A percentile compares a stretch with the other conserved stretches of the same genome.
Evolutionary conservation across 1,140 invertebrate species (phyloP).

Genomic region (Papilio machaon): DNA sequence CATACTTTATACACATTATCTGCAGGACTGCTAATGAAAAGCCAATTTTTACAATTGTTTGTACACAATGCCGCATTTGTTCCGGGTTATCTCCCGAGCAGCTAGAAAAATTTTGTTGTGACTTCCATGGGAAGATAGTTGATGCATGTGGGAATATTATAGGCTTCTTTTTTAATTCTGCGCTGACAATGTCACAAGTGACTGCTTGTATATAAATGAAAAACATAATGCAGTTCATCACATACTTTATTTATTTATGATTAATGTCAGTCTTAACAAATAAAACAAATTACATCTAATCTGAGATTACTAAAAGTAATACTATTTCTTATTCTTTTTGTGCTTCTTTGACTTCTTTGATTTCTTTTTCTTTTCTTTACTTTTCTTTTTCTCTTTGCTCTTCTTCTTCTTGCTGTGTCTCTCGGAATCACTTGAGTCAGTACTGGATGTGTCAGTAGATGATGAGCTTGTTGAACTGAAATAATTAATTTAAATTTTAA

Average conservation of each 20-base stretch:
- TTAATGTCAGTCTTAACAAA: not conserved
- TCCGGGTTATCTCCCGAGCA: no score
- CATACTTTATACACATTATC: no score
- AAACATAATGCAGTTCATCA: not conserved
- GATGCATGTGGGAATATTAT: no score
- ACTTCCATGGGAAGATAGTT: no score
- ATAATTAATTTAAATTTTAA: slow-evolving; percentile 33
- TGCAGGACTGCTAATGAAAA: no score
- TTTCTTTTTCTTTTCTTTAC: slow-evolving; percentile 49
- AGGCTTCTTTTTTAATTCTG: no score
- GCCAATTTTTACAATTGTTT: no score
- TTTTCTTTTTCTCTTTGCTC: slow-evolving; percentile 67
- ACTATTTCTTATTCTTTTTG: slow-evolving; percentile 21
- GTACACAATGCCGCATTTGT: no score
- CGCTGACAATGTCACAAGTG: no score
- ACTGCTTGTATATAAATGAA: not conserved
- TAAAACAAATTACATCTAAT: not conserved
- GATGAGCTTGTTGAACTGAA: slow-evolving; percentile 63
- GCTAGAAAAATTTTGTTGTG: no score
- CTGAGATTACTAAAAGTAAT: not conserved
- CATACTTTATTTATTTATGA: not conserved
- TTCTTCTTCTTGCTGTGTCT: slow-evolving; percentile 70
- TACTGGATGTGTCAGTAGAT: slow-evolving; percentile 50
- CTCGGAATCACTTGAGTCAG: slow-evolving; percentile 58
- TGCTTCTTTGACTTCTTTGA: slow-evolving; percentile 14